Percentiles rank a stretch among this genome's conserved stretches.
Conservation (phyloP, 2,888 invertebrate species). For the Selenia dentaria region DNA sequence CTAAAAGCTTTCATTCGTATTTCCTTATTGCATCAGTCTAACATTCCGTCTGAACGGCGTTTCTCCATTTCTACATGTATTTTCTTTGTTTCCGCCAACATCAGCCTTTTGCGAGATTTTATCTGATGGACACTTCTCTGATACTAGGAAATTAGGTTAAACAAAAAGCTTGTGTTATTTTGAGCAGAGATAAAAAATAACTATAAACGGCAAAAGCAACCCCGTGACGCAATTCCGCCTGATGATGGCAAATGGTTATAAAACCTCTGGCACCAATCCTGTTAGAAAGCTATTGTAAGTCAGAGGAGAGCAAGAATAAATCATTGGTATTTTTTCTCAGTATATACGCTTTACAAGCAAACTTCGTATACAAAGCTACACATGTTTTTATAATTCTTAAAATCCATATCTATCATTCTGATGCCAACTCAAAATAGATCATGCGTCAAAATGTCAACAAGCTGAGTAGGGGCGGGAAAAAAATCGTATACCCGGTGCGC, state of each 20-base stretch:
- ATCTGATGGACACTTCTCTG: slow-evolving; percentile 23
- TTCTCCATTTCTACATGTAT: slow-evolving; percentile 13
- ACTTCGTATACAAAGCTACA: background rate
- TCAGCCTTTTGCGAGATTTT: slow-evolving; percentile 29
- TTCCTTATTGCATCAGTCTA: slow-evolving; percentile 44
- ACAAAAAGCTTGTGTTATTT: slow-evolving; percentile 1
- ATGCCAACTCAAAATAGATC: slow-evolving; percentile 50
- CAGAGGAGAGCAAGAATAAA: too few relatives aligned
- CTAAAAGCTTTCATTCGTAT: slow-evolving; percentile 47
- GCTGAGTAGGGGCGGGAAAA: slow-evolving; percentile 55
- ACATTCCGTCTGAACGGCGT: slow-evolving; percentile 9
- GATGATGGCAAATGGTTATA: too few relatives aligned
- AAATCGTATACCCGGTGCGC: slow-evolving; percentile 44
- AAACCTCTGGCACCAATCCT: too few relatives aligned
- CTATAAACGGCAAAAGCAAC: background rate
- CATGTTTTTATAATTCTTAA: slow-evolving; percentile 35
- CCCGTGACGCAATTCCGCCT: too few relatives aligned
- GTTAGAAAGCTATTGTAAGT: too few relatives aligned
- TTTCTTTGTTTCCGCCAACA: slow-evolving; percentile 17
- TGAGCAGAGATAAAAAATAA: background rate
- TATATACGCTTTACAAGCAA: background rate
- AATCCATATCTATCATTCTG: slow-evolving; percentile 37
- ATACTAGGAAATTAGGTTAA: slow-evolving; percentile 10
- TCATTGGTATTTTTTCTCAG: too few relatives aligned
- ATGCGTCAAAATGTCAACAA: slow-evolving; percentile 68